Conservation (phyloP, 2,113 vertebrate genomes). For the Paradoxurus hermaphroditus region DNA sequence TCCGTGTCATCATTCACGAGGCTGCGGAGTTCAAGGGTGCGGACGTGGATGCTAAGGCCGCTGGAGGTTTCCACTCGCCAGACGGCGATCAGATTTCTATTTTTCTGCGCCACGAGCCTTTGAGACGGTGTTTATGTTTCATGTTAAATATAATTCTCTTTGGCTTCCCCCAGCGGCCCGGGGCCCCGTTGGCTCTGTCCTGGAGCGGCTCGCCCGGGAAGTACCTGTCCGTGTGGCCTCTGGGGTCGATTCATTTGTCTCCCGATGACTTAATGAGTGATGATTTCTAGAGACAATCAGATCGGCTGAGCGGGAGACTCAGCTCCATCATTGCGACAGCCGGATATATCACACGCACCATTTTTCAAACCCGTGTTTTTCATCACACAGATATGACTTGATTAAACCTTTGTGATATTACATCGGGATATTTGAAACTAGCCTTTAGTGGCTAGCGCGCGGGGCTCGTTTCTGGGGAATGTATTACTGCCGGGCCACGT, state of each 20-base stretch:
- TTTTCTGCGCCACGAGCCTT: slow-evolving; percentile 34
- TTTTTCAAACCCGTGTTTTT: slow-evolving; percentile 77
- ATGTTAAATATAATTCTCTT: slow-evolving; percentile 68
- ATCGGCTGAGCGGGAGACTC: slow-evolving; percentile 69
- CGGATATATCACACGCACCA: slow-evolving; percentile 73
- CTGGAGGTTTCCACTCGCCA: slow-evolving; percentile 61
- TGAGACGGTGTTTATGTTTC: slow-evolving; percentile 58
- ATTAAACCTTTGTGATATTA: slow-evolving; percentile 77
- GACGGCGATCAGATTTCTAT: slow-evolving; percentile 64
- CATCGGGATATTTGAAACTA: slow-evolving; percentile 74
- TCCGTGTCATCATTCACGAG: slow-evolving; percentile 42
- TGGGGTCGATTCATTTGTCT: slow-evolving; percentile 74
- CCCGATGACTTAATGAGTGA: slow-evolving; percentile 74
- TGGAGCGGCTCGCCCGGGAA: slow-evolving; percentile 43
- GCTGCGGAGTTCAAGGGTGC: neutral
- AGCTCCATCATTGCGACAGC: slow-evolving; percentile 74
- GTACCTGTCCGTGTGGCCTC: slow-evolving; percentile 72
- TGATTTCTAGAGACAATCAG: slow-evolving; percentile 78
- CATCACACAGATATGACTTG: slow-evolving; percentile 77
- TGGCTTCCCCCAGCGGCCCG: slow-evolving; percentile 61
- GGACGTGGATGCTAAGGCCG: slow-evolving; percentile 37
- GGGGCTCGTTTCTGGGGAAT: slow-evolving; percentile 65
- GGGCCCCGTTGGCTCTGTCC: slow-evolving; percentile 34
- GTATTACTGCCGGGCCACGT: neutral
- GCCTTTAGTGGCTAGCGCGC: slow-evolving; percentile 62